phyloP scores from a whole-genome alignment of 2,113 vertebrate genomes.

The Polyodon spathula region DNA sequence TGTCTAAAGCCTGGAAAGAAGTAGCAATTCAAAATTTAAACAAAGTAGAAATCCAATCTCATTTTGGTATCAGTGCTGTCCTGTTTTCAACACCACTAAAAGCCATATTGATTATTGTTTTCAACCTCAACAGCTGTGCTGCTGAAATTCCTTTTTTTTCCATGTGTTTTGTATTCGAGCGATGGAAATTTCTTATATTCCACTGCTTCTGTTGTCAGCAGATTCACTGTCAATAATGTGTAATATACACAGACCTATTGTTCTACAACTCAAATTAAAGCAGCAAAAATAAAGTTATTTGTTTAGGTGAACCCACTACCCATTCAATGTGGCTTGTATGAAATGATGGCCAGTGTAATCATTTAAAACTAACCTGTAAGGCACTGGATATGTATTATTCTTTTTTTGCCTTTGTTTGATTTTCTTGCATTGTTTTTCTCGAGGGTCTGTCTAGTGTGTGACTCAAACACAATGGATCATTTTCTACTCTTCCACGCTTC shows the following conservation, averaged over 20 bases:
- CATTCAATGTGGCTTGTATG: background rate
- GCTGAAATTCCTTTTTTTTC: constrained; percentile 1
- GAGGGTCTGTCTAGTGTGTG: too few relatives aligned
- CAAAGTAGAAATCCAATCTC: background rate
- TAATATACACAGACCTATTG: constrained; percentile 5
- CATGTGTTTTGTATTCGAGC: background rate
- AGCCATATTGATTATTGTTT: background rate
- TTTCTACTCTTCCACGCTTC: too few relatives aligned
- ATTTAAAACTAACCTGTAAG: background rate
- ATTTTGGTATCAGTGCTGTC: background rate
- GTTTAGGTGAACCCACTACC: background rate
- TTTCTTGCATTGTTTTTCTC: too few relatives aligned
- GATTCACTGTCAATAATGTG: background rate
- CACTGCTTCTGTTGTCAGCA: background rate
- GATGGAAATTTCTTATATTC: constrained; percentile 1
- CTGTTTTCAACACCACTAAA: background rate
- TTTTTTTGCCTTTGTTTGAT: too few relatives aligned
- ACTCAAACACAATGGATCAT: too few relatives aligned
- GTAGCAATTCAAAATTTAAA: background rate
- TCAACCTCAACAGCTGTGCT: constrained; percentile 2
- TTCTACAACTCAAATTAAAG: background rate
- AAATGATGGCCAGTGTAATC: background rate
- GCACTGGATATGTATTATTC: too few relatives aligned
- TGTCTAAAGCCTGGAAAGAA: too few relatives aligned
- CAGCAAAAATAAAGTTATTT: background rate